Evolutionary conservation across 2,888 invertebrate species (phyloP).

Genomic region (Crepidodera aurea): DNA sequence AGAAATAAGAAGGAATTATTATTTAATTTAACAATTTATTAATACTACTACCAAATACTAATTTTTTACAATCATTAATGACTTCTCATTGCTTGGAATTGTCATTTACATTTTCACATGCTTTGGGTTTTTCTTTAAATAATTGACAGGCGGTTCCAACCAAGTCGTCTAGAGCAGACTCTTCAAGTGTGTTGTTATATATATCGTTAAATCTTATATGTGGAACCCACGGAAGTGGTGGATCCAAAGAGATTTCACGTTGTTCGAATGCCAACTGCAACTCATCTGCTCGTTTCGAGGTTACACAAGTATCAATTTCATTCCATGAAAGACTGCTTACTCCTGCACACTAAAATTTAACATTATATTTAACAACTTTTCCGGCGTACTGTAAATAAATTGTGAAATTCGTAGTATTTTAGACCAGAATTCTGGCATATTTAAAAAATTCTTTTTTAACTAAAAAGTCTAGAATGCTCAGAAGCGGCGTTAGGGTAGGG

Average conservation of each 20-base stretch:
- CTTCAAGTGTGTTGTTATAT: not conserved
- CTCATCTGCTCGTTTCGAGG: not conserved
- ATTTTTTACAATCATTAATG: too few relatives aligned
- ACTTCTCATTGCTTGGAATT: too few relatives aligned
- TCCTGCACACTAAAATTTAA: slow-evolving; percentile 36
- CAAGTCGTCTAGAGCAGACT: slow-evolving; percentile 1
- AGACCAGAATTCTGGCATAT: too few relatives aligned
- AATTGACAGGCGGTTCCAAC: slow-evolving; percentile 14
- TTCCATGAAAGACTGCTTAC: slow-evolving; percentile 29
- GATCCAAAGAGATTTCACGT: slow-evolving; percentile 1
- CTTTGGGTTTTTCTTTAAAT: slow-evolving; percentile 13
- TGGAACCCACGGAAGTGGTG: slow-evolving; percentile 10
- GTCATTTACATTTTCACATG: not conserved
- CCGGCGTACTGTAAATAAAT: too few relatives aligned
- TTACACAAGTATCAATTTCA: slow-evolving; percentile 26
- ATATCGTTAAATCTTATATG: slow-evolving; percentile 19
- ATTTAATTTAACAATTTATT: too few relatives aligned
- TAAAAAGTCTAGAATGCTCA: too few relatives aligned
- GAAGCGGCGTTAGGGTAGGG: too few relatives aligned
- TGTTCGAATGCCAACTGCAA: not conserved
- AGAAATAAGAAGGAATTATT: too few relatives aligned
- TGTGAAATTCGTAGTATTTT: too few relatives aligned
- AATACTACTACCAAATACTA: too few relatives aligned
- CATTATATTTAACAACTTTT: not conserved
- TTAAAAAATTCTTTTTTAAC: too few relatives aligned